These are phyloP conservation scores for Brachyrhaphis roseni DNA, from an alignment of 2,797 vertebrate genomes.

Conservation along the genomic window DNA sequence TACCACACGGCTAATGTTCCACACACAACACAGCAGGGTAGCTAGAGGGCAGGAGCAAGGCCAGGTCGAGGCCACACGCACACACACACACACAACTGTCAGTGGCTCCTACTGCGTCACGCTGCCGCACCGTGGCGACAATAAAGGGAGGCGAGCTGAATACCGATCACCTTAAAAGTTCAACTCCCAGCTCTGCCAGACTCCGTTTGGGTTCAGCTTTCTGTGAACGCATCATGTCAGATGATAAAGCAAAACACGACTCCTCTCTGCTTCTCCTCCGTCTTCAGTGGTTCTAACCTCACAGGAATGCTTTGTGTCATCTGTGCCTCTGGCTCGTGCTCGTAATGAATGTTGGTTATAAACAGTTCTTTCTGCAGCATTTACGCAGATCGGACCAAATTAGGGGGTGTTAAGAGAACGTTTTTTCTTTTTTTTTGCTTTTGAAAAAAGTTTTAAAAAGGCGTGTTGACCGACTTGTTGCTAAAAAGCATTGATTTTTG, in stretches of 20 bases:
- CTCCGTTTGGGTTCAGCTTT: background rate
- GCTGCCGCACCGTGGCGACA: conserved; percentile 44
- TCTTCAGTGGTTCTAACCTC: conserved; percentile 19
- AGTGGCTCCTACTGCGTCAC: conserved; percentile 25
- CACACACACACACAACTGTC: conserved; percentile 4
- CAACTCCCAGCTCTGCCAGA: conserved; percentile 9
- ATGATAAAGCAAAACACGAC: background rate
- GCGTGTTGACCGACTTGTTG: background rate
- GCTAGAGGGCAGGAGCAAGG: conserved; percentile 34
- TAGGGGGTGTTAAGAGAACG: conserved; percentile 17
- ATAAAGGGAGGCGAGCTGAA: conserved; percentile 25
- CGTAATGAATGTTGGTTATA: conserved; percentile 27
- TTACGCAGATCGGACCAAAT: conserved; percentile 43
- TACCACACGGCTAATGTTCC: conserved; percentile 31
- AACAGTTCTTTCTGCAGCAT: conserved; percentile 40
- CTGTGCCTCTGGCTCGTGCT: conserved; percentile 15
- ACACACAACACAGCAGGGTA: conserved; percentile 30
- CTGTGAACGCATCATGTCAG: background rate
- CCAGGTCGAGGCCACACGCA: conserved; percentile 39
- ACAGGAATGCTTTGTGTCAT: conserved; percentile 39
- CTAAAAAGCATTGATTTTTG: background rate
- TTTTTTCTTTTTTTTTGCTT: background rate
- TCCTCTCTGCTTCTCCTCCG: background rate
- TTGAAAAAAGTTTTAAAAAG: background rate
- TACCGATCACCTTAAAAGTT: conserved; percentile 56